Evolutionary conservation across 2,113 vertebrate genomes (phyloP), one percentile per base, ranked within the genome.

Genomic region (Cyprinus carpio): DNA sequence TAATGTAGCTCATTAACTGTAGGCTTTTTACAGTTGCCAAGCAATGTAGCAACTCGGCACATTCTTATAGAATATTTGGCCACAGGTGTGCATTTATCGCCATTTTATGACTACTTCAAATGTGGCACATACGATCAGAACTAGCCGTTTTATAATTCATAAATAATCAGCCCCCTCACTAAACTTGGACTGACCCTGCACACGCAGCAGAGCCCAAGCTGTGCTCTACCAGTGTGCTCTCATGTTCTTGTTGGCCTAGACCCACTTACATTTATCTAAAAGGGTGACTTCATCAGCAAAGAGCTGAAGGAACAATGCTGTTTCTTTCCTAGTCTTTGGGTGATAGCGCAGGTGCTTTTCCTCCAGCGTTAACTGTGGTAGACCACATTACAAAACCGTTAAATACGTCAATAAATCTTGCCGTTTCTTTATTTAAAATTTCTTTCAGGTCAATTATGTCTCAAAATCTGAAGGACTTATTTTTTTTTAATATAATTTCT

Each of bases 301-400:
- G 78, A 65, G 71, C 82, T 67, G 40, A 79, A 74, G 34, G 46
- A 60, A 67, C 71, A 65, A 40, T 75, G 40, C 83, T 25, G 49
- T 77, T 84, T 62, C 67, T 10, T 37, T 75, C 34, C 72, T 81
- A 31, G 20, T 11, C 18, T 62, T 72, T 86, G 85, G 87, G 18
- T 29, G 60, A 72, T 4, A 11, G 85, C 85, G 82, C 82, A 84
- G 74, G 74, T 84, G 56, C 18, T 64, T 60, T 80, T 40, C 12
- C 9, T 81, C 23, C 37, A 23, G 46, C 6, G 54, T 37, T 78
- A 12, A 31, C 29, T 37, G 20, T 34, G 23, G 10, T 78, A 67
- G 64, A 69, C 65, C 65, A 69, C 15, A 69, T 20, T 11, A 69
- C 18, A 0, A 69, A 37, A 34, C 65, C 10, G 3, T 6, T 13